Evolutionary conservation across 2,797 vertebrate genomes (phyloP).

Genomic region (Astyanax mexicanus): DNA sequence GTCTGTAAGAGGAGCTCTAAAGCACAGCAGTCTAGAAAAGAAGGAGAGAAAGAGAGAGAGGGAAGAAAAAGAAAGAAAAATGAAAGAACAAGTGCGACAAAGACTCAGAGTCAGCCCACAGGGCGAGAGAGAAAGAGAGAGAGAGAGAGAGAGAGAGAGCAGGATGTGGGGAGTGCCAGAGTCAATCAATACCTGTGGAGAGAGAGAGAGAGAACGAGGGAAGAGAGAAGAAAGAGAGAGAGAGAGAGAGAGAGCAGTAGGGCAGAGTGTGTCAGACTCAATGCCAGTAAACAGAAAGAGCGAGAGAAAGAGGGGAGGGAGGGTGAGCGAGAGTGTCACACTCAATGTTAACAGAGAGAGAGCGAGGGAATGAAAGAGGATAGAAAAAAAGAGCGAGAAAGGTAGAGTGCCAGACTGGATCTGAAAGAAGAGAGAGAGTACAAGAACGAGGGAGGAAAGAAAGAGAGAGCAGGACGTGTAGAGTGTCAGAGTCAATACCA

Average conservation of each 20-base stretch:
- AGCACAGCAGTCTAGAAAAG: conserved; percentile 4
- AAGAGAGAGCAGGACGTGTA: not conserved
- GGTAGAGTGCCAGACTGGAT: not conserved
- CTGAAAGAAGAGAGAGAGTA: no score
- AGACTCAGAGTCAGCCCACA: not conserved
- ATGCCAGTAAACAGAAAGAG: not conserved
- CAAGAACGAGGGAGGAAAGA: not conserved
- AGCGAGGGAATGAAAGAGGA: no score
- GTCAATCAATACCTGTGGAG: not conserved
- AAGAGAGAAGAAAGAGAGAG: not conserved
- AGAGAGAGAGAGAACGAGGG: conserved; percentile 24
- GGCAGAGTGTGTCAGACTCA: not conserved
- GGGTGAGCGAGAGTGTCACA: no score
- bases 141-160: not conserved
- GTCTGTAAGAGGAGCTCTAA: conserved; percentile 12
- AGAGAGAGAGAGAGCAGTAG: not conserved
- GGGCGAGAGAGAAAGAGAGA: not conserved
- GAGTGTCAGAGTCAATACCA: no score
- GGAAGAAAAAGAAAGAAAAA: not conserved
- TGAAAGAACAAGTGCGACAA: no score
- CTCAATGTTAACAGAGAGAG: not conserved
- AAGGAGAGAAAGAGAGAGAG: not conserved
- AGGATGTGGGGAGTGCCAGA: not conserved
- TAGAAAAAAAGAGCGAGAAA: not conserved
- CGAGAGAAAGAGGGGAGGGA: conserved; percentile 34